Conservation (phyloP, 1,140 invertebrate species). For the Drosophila orena region DNA sequence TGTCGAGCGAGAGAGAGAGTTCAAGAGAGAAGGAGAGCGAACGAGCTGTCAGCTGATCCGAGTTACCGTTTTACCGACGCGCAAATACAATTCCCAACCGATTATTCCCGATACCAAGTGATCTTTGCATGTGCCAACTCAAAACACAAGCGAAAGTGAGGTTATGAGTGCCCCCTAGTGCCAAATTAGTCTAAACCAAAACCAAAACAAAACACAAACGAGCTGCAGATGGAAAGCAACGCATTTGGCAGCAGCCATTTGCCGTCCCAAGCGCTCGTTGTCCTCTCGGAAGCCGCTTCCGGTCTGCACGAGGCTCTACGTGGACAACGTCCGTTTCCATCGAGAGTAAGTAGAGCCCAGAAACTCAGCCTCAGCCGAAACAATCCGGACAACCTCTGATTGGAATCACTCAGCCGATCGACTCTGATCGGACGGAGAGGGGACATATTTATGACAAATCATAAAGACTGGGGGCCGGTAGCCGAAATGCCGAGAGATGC, state of each 20-base stretch:
- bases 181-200: conserved; percentile 40
- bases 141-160: conserved; percentile 56
- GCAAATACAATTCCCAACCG: conserved; percentile 29
- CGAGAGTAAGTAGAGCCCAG: conserved; percentile 75
- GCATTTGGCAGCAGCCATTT: conserved; percentile 87
- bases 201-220: conserved; percentile 38
- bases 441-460: conserved; percentile 83
- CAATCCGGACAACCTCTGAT: conserved; percentile 19
- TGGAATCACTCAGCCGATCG: conserved; percentile 6
- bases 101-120: conserved; percentile 20
- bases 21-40: conserved; percentile 8
- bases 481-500: conserved; percentile 62
- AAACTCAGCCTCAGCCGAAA: background rate
- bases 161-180: conserved; percentile 59
- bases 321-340: conserved; percentile 89
- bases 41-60: conserved; percentile 31
- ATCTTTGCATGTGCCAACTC: conserved; percentile 48
- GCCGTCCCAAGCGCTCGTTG: conserved; percentile 92
- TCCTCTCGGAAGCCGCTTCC: conserved; percentile 91
- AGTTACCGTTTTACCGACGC: conserved; percentile 36
- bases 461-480: conserved; percentile 65
- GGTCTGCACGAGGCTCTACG: conserved; percentile 90
- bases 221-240: conserved; percentile 85
- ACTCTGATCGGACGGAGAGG: conserved; percentile 27
- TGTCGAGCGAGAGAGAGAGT: conserved; percentile 27